Percentiles rank a stretch among this genome's conserved stretches.
Conservation (phyloP, 1,140 invertebrate genomes). For the Globodera rostochiensis region DNA sequence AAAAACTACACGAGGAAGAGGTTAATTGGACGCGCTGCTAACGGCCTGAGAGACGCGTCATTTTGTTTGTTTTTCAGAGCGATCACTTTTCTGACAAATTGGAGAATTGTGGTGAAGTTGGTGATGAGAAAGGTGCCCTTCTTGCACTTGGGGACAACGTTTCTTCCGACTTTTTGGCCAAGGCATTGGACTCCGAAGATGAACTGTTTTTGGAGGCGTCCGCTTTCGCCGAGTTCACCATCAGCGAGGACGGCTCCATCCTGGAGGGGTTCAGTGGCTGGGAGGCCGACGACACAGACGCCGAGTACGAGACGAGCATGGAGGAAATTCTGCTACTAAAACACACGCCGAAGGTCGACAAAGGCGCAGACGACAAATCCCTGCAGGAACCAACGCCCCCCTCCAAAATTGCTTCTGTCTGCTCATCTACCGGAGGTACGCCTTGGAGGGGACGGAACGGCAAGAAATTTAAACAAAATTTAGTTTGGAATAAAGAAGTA, state of each 20-base stretch:
- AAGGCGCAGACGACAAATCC: not conserved
- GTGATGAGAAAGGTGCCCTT: not conserved
- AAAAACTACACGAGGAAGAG: not conserved
- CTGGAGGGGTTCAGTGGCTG: not conserved
- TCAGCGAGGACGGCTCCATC: conserved; percentile 21
- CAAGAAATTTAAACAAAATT: not conserved
- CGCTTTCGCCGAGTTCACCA: conserved; percentile 18
- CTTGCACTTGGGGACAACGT: not conserved
- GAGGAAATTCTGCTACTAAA: conserved; percentile 18
- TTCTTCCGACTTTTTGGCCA: not conserved
- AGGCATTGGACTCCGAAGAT: not conserved
- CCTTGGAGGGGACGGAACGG: not conserved
- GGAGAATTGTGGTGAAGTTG: not conserved
- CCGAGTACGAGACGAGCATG: conserved; percentile 24
- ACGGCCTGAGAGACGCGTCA: not conserved
- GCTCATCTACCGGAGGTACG: not conserved
- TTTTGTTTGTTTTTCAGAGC: not conserved
- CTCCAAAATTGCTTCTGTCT: not conserved
- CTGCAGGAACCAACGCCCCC: not conserved
- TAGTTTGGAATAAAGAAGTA: no score
- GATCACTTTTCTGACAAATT: not conserved
- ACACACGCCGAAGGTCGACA: not conserved
- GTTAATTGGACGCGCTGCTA: no score
- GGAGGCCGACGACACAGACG: conserved; percentile 11
- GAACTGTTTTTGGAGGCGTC: not conserved